Base-by-base conservation (phyloP, 2,797 vertebrate species). In the Rhinella marina region DNA sequence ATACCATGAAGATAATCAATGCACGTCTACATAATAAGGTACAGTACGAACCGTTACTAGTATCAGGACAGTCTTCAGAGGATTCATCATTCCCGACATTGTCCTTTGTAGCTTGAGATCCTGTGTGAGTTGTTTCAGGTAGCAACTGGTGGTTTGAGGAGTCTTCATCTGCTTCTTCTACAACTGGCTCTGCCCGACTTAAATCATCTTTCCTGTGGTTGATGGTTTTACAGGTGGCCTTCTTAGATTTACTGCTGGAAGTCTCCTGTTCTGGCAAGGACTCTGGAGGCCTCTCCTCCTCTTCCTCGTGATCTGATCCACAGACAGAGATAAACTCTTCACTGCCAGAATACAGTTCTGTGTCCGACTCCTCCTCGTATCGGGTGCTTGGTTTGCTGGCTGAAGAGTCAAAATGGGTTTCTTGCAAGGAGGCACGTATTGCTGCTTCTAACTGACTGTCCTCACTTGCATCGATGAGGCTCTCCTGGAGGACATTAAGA, bases 371-470 rank as follows among this genome's bases (percentile, higher is more conserved):
- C 21, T 97, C 96, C 17, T 97, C 97, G 0, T 96, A 96, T 7
- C 95, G 96, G 86, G 95, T 97, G 87, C 98, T 96, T 0, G 95
- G 96, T 85, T 95, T 95, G 72, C 96, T 94, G 13, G 96, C 95
- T 1, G 95, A 93, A 75, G 98, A 99, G 91, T 98, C 98, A 32
- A 99, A 99, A 92, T 99, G 98, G 0, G 98, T 99, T 94, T 99
- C 98, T 92, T 99, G 97, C 75, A 99, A 93, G 0, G 98, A 99
- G 88, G 98, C 98, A 91, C 97, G 95, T 92, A 99, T 99, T 9
- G 98, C 98, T 73, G 98, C 98, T 95, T 99, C 98, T 92, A 99
- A 92, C 93, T 99, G 98, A 94, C 98, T 99, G 94, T 99, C 98
- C 94, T 99, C 98, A 83, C 98, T 99, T 91, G 98, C 98, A 86